Evolutionary conservation across 2,797 vertebrate species (phyloP).

Genomic region (Corythornis leucogaster): DNA sequence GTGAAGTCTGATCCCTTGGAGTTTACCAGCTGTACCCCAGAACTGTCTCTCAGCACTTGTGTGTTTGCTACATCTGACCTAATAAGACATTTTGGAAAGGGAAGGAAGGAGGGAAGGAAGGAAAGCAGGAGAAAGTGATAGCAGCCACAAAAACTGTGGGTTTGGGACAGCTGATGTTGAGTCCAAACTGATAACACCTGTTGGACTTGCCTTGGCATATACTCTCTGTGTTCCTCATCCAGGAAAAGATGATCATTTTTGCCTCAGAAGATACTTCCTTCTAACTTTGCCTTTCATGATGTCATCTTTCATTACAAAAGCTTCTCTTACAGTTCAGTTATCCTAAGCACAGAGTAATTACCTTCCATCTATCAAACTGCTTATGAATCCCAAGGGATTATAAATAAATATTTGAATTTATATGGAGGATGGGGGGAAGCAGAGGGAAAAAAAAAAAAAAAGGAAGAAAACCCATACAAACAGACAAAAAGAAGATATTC

Average conservation of each 20-base stretch:
- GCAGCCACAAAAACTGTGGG: not conserved
- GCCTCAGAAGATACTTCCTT: not conserved
- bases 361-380: not conserved
- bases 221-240: not conserved
- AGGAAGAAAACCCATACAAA: not conserved
- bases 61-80: not conserved
- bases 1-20: not conserved
- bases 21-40: not conserved
- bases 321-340: not conserved
- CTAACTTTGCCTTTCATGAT: not conserved
- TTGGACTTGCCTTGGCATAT: not conserved
- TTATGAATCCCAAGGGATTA: not conserved
- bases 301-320: not conserved
- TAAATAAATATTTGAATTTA: not conserved
- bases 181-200: not conserved
- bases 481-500: not conserved
- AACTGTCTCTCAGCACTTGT: not conserved
- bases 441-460: not conserved
- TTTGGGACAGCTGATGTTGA: not conserved
- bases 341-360: not conserved
- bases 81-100: not conserved
- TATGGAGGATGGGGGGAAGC: rapidly evolving
- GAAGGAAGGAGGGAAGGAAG: no score
- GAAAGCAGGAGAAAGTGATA: not conserved
- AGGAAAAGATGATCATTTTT: not conserved